Conservation (phyloP, 2,797 vertebrate genomes). For the Cossypha caffra region DNA sequence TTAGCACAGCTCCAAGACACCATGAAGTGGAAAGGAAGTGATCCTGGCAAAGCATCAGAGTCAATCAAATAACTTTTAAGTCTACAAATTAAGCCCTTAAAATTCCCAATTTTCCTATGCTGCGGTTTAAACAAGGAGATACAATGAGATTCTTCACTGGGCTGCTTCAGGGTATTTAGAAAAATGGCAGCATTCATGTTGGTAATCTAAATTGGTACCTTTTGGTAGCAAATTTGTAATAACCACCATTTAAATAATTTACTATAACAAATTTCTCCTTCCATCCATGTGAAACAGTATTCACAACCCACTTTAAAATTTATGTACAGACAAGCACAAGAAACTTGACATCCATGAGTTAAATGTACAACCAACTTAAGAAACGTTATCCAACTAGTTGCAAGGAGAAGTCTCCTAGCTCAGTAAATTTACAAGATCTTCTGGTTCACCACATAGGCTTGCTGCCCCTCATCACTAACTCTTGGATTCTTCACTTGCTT, state of each 20-base stretch:
- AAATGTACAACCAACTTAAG: constrained; percentile 71
- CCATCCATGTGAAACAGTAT: constrained; percentile 69
- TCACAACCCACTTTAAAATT: constrained; percentile 71
- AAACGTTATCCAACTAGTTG: constrained; percentile 51
- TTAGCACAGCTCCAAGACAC: constrained; percentile 52
- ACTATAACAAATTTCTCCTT: constrained; percentile 58
- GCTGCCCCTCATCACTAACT: constrained; percentile 36
- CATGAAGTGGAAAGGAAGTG: constrained; percentile 61
- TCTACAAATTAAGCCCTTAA: constrained; percentile 74
- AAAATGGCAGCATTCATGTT: constrained; percentile 45
- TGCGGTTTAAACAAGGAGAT: constrained; percentile 41
- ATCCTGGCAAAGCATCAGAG: constrained; percentile 75
- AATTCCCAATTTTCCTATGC: constrained; percentile 44
- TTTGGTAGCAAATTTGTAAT: constrained; percentile 37
- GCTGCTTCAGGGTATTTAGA: constrained; percentile 42
- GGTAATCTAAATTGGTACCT: constrained; percentile 25
- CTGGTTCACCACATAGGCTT: constrained; percentile 39
- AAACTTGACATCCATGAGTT: constrained; percentile 70
- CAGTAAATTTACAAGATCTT: constrained; percentile 49
- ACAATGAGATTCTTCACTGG: constrained; percentile 47
- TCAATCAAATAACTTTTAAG: constrained; percentile 55
- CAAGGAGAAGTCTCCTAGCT: constrained; percentile 62
- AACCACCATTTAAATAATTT: constrained; percentile 60
- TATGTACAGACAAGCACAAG: constrained; percentile 78
- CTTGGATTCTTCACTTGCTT: constrained; percentile 49